These are phyloP conservation scores for Acanthopleura granulata DNA, from an alignment of 2,888 invertebrate genomes.

Conservation along the genomic window DNA sequence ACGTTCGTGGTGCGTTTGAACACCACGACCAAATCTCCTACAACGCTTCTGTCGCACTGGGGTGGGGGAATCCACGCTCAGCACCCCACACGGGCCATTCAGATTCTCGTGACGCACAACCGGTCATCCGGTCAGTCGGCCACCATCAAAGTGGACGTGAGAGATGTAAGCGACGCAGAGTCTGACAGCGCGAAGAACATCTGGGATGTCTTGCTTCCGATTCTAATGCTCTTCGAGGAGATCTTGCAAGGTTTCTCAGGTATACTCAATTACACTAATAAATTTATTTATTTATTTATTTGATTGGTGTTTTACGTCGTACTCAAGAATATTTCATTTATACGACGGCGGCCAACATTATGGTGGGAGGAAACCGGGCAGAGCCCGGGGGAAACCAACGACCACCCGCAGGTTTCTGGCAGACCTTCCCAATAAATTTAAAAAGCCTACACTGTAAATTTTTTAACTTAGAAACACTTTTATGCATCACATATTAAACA, in stretches of 20 bases:
- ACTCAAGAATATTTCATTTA: too few species aligned
- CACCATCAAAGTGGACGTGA: constrained; percentile 37
- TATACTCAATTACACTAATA: constrained; percentile 26
- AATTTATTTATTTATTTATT: too few species aligned
- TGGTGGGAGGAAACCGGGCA: too few species aligned
- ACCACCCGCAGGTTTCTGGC: too few species aligned
- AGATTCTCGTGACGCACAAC: constrained; percentile 32
- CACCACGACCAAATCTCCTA: constrained; percentile 44
- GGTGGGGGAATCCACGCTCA: constrained; percentile 53
- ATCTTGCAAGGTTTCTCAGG: constrained; percentile 56
- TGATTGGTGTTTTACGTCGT: too few species aligned
- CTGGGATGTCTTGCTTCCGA: constrained; percentile 61
- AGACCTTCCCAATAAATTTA: too few species aligned
- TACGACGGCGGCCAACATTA: too few species aligned
- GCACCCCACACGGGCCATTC: constrained; percentile 41
- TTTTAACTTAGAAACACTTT: too few species aligned
- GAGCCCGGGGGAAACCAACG: too few species aligned
- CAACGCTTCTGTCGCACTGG: constrained; percentile 59
- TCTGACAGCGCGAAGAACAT: constrained; percentile 43
- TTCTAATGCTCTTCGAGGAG: constrained; percentile 60
- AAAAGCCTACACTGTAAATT: too few species aligned
- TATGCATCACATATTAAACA: too few species aligned
- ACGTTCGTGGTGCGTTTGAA: constrained; percentile 45
- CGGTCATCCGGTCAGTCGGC: constrained; percentile 20
- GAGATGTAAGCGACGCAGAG: constrained; percentile 45